A percentile compares a stretch with the other conserved stretches of the same genome.
Evolutionary conservation across 2,113 vertebrate species (phyloP).

Genomic region (Oophaga pumilio): DNA sequence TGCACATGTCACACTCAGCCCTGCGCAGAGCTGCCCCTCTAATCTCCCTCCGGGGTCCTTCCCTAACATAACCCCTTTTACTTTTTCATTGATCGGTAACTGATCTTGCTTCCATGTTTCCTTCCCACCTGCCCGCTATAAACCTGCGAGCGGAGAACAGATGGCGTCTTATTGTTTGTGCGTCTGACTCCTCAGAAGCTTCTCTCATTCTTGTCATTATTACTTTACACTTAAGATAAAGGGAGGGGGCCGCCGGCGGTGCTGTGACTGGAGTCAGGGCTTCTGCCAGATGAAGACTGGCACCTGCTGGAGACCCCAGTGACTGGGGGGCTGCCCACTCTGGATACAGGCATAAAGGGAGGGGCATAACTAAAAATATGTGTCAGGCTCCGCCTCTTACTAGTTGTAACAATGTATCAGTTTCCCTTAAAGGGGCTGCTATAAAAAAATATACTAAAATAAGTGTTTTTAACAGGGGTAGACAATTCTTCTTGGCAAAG

Average conservation of each 20-base stretch:
- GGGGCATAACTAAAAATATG: no score
- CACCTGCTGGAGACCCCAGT: not conserved
- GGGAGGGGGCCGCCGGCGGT: not conserved
- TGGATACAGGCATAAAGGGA: no score
- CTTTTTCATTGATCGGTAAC: not conserved
- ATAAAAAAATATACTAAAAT: no score
- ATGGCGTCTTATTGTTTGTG: conserved; percentile 43
- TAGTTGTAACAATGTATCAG: no score
- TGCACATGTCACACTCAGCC: no score
- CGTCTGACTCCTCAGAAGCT: not conserved
- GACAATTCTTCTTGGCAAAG: no score
- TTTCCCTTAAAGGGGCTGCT: no score
- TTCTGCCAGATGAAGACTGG: conserved; percentile 4
- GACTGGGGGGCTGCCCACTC: no score
- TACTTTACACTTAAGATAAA: conserved; percentile 20
- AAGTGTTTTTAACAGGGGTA: no score
- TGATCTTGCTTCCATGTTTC: conserved; percentile 21
- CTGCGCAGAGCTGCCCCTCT: not conserved
- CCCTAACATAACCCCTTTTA: no score
- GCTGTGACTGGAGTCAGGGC: conserved; percentile 7
- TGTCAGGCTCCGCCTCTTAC: no score
- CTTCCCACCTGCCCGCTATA: conserved; percentile 42
- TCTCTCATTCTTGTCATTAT: conserved; percentile 6
- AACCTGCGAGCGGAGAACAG: conserved; percentile 32
- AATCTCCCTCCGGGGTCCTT: not conserved